A percentile compares a stretch with the other conserved stretches of the same genome.
These are phyloP conservation scores for Hyposoter dolosus DNA, from an alignment of 2,888 invertebrate species.

Conservation along the genomic window DNA sequence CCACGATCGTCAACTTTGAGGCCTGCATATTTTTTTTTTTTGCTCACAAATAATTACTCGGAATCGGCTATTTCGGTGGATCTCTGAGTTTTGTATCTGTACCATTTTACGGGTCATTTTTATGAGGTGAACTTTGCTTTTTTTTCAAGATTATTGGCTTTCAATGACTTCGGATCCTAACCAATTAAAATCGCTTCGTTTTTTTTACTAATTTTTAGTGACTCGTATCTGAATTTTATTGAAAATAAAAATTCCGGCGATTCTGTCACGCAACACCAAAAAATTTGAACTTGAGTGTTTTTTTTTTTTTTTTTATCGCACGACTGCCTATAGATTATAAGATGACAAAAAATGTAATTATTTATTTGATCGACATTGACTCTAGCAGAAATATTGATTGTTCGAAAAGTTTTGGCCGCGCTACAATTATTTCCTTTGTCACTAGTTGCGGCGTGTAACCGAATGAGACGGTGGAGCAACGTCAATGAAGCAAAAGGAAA, in stretches of 20 bases:
- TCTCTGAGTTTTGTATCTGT: neutral
- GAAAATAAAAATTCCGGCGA: neutral
- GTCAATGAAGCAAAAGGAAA: constrained; percentile 25
- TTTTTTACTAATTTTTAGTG: constrained; percentile 7
- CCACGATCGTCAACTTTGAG: constrained; percentile 20
- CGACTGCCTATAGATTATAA: neutral
- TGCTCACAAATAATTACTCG: neutral
- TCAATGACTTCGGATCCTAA: neutral
- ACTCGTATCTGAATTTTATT: neutral
- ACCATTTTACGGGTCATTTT: constrained; percentile 7
- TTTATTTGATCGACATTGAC: neutral
- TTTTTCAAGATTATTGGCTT: constrained; percentile 3
- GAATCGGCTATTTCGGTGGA: constrained; percentile 9
- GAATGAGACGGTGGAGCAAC: constrained; percentile 21
- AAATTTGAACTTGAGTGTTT: neutral
- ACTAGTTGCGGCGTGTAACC: neutral
- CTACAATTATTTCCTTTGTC: neutral
- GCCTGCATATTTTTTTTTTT: constrained; percentile 8
- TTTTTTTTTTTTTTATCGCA: neutral
- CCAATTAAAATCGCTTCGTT: neutral
- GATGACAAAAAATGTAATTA: neutral
- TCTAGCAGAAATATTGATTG: neutral
- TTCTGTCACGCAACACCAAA: neutral
- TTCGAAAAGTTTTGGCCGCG: neutral
- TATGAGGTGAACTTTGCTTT: neutral